A percentile compares a stretch with the other conserved stretches of the same genome.
Evolutionary conservation across 2,888 invertebrate genomes (phyloP).

Genomic region (Pammene aurita): DNA sequence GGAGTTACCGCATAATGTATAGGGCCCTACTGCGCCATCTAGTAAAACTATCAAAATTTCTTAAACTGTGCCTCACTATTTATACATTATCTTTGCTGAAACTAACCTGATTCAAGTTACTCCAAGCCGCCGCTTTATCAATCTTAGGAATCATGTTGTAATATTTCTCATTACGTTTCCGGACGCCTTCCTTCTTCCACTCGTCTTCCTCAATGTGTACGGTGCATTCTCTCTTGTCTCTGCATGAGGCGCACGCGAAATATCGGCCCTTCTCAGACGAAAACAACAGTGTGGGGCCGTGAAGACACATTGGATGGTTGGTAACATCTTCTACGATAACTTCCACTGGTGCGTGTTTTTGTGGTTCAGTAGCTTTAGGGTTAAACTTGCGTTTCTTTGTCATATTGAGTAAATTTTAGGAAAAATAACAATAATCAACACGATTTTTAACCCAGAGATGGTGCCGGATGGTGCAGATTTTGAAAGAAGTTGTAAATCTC

Average conservation of each 20-base stretch:
- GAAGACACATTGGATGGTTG: slow-evolving; percentile 87
- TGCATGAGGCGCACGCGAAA: slow-evolving; percentile 92
- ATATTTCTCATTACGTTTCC: slow-evolving; percentile 74
- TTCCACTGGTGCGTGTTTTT: slow-evolving; percentile 69
- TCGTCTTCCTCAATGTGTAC: slow-evolving; percentile 85
- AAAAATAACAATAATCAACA: neutral
- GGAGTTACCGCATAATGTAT: too few species aligned
- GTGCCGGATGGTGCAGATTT: too few species aligned
- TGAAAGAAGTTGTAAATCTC: too few species aligned
- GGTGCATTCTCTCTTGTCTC: slow-evolving; percentile 89
- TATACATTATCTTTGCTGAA: too few species aligned
- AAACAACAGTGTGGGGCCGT: slow-evolving; percentile 91
- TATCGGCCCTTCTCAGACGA: slow-evolving; percentile 83
- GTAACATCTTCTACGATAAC: slow-evolving; percentile 82
- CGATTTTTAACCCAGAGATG: neutral
- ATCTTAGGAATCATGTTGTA: slow-evolving; percentile 74
- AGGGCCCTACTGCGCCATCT: too few species aligned
- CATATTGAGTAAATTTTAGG: slow-evolving; percentile 53
- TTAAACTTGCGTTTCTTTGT: slow-evolving; percentile 67
- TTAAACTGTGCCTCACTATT: too few species aligned
- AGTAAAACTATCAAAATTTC: too few species aligned
- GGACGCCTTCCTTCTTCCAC: slow-evolving; percentile 79
- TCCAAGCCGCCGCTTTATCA: slow-evolving; percentile 80
- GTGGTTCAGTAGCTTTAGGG: slow-evolving; percentile 47
- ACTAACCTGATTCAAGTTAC: slow-evolving; percentile 78